Evolutionary conservation across 64 coral and sea anemone genomes (phyloP).

Genomic region (Stichodactyla mertensii): DNA sequence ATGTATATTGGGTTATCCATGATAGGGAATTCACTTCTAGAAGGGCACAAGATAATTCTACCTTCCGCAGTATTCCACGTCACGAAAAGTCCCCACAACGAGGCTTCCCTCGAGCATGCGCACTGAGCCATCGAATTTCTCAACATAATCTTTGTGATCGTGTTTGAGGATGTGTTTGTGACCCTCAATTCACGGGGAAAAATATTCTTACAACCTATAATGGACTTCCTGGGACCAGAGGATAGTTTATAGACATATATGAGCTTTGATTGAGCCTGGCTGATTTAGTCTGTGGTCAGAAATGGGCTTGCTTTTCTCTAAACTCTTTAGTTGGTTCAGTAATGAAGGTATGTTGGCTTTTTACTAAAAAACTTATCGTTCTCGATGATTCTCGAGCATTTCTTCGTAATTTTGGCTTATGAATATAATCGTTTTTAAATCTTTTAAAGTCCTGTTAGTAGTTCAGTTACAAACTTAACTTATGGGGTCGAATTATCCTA

Average conservation of each 20-base stretch:
- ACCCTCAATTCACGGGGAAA: not conserved
- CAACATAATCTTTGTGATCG: not conserved
- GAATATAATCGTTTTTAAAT: not conserved
- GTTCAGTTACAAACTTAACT: not conserved
- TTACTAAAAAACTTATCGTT: not conserved
- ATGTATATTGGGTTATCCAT: not conserved
- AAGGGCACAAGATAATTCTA: not conserved
- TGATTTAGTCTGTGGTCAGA: conserved; percentile 34
- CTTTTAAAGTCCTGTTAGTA: not conserved
- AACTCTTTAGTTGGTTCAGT: conserved; percentile 86
- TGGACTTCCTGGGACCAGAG: not conserved
- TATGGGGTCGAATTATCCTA: not conserved
- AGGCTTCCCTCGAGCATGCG: not conserved
- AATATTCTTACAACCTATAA: not conserved
- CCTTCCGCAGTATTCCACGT: not conserved
- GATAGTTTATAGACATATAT: not conserved
- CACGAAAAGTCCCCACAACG: not conserved
- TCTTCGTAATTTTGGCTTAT: not conserved
- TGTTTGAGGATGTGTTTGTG: not conserved
- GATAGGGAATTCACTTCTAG: not conserved
- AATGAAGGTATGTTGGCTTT: conserved; percentile 68
- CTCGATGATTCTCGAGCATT: not conserved
- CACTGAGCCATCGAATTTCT: not conserved
- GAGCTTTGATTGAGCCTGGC: not conserved
- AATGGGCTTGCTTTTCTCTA: conserved; percentile 84